Evolutionary conservation across 1,140 invertebrate species (phyloP), one percentile per base, ranked within the genome.

Genomic region (Camponotus vicinus): DNA sequence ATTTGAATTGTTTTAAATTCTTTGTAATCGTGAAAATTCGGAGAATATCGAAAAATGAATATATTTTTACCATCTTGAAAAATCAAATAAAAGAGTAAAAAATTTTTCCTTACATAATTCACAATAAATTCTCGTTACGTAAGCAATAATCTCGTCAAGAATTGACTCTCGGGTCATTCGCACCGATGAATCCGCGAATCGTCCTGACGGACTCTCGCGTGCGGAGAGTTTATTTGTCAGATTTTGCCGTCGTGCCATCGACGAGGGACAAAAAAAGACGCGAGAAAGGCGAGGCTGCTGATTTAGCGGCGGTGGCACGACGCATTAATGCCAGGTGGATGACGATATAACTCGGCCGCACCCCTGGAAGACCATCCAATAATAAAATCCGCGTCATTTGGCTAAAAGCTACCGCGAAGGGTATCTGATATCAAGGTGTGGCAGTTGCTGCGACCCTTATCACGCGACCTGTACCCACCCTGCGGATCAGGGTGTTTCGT

Each of bases 361-460:
- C 93, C 91, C 90, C 87, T 89, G 82, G 21, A 90, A 90, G 40
- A 42, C 91, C 86, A 91, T 93, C 92, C 91, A 89, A 93, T 93
- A 93, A 94, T 94, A 94, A 93, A 94, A 93, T 93, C 90, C 93
- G 89, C 92, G 91, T 94, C 93, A 94, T 95, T 95, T 94, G 91
- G 93, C 91, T 94, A 94, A 94, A 94, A 94, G 94, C 93, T 92
- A 92, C 89, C 90, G 77, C 76, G 78, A 82, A 86, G 86, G 88
- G 67, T 94, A 94, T 93, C 91, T 92, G 84, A 82, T 93, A 94
- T 94, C 92, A 92, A 93, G 93, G 94, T 92, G 94, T 90, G 93
- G 93, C 92, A 66, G 49, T 52, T 52, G 49, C 18, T 21, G 66
- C 79, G 86, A 85, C 88, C 90, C 93, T 94, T 94, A 94, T 94